Percentiles rank a stretch among this genome's conserved stretches.
Conservation (phyloP, 2,797 vertebrate genomes). For the Platalea minor region DNA sequence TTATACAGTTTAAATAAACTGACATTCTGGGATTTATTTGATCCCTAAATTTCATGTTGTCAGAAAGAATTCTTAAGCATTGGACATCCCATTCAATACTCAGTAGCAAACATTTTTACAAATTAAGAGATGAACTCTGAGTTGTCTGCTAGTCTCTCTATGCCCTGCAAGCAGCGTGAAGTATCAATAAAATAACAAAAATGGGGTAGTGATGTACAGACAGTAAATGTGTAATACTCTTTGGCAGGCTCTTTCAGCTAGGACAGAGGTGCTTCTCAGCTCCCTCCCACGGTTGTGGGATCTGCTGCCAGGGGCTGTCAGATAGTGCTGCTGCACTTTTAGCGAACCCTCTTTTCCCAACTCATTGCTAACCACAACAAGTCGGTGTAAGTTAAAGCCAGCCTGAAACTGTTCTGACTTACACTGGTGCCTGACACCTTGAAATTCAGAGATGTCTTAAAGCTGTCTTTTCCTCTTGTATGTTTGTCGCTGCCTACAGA, state of each 20-base stretch:
- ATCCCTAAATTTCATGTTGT: background rate
- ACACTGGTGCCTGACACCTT: background rate
- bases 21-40: background rate
- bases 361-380: background rate
- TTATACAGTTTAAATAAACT: background rate
- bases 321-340: background rate
- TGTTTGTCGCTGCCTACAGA: background rate
- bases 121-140: background rate
- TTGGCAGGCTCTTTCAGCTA: background rate
- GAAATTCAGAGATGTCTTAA: background rate
- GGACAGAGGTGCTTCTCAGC: background rate
- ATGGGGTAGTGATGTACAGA: background rate
- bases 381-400: background rate
- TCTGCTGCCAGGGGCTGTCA: background rate
- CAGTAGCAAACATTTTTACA: background rate
- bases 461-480: background rate
- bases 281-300: background rate
- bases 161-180: background rate
- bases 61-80: background rate
- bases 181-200: background rate
- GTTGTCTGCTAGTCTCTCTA: background rate
- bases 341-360: background rate
- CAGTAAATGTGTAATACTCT: background rate
- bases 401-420: background rate
- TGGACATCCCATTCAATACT: background rate